Evolutionary conservation across 1,140 invertebrate species (phyloP).

Genomic region (Saccostrea echinata): DNA sequence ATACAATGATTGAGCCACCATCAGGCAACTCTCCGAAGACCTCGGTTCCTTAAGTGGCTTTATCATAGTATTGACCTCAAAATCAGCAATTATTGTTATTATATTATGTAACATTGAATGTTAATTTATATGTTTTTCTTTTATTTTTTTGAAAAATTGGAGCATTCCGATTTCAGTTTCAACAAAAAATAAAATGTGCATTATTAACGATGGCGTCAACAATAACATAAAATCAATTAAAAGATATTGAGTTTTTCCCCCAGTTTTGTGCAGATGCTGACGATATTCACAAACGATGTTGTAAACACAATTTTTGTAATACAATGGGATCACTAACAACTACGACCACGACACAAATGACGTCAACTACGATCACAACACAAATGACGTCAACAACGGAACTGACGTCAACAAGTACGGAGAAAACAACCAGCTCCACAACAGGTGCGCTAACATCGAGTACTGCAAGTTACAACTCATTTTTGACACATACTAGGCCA

Average conservation of each 20-base stretch:
- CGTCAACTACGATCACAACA: not conserved
- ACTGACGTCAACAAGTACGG: not conserved
- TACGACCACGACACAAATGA: not conserved
- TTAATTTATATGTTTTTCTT: too few species aligned
- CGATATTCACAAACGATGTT: not conserved
- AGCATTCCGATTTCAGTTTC: too few species aligned
- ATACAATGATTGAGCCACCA: too few species aligned
- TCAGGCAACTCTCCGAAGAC: too few species aligned
- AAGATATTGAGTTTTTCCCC: not conserved
- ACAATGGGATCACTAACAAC: not conserved
- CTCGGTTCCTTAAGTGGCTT: too few species aligned
- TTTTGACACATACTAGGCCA: too few species aligned
- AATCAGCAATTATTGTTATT: too few species aligned
- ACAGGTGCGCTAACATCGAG: not conserved
- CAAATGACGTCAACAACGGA: not conserved
- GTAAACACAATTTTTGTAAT: not conserved
- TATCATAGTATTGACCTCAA: too few species aligned
- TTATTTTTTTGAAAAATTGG: too few species aligned
- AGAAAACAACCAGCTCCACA: not conserved
- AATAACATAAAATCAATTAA: not conserved
- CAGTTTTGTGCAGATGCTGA: constrained; percentile 7
- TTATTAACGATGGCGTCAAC: too few species aligned
- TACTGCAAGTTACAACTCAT: not conserved
- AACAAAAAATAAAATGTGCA: too few species aligned
- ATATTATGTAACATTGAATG: too few species aligned